Evolutionary conservation across 2,113 vertebrate species (phyloP).

Genomic region (Neolamprologus kungweensis): DNA sequence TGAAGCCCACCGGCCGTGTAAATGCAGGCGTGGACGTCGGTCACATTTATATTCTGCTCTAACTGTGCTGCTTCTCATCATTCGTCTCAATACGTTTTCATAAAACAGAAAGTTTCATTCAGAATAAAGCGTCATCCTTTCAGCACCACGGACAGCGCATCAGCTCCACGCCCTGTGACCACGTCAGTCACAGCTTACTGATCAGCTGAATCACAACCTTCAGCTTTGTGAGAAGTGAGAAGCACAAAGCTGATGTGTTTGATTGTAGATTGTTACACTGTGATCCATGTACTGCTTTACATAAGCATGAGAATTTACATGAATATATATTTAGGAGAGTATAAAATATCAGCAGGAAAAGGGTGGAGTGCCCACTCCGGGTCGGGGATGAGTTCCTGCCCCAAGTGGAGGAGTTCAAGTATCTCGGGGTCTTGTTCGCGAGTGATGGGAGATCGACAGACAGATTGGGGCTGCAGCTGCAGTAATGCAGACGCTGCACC

Average conservation of each 20-base stretch:
- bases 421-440: no score
- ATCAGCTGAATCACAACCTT: neutral
- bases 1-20: neutral
- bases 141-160: neutral
- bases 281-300: neutral
- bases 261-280: neutral
- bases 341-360: rapidly evolving
- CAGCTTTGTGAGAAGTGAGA: neutral
- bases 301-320: neutral
- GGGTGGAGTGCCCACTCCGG: neutral
- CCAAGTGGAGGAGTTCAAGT: no score
- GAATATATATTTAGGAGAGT: neutral
- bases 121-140: rapidly evolving
- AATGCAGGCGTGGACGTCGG: neutral
- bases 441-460: no score
- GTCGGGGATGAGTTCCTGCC: no score
- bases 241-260: neutral
- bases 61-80: neutral
- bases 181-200: neutral
- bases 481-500: no score
- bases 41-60: neutral
- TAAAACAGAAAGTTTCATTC: neutral
- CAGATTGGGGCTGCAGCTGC: no score
- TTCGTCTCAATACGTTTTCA: neutral
- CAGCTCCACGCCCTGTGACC: neutral